Evolutionary conservation across 1,140 invertebrate genomes (phyloP), one percentile per base, ranked within the genome.

Genomic region (Popillia japonica): DNA sequence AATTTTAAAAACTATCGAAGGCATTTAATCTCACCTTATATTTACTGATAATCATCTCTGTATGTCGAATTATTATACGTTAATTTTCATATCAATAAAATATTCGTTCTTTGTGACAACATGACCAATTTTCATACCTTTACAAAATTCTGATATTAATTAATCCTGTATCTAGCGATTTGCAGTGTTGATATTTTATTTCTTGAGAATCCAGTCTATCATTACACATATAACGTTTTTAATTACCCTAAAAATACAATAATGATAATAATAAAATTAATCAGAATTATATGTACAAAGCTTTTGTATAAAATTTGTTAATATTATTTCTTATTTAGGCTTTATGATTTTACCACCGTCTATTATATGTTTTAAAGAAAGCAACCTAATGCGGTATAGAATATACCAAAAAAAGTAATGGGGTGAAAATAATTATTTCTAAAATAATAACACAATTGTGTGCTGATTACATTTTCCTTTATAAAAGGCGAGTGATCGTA

Each of bases 401-500:
- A 64, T 22, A 77, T 77, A 27, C 11, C 59, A 77, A 48, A 14
- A 77, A 40, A 61, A 17, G 61, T 34, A 59, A 76, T 76, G 27
- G n/a, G n/a, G 17, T 6, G 41, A 74, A 74, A 74, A 44, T 14
- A 14, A 20, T 41, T 74, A 41, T 41, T 17, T 41, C 40, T 74
- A 40, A 41, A 74, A 74, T 74, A 44, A 74, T 74, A 72, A 34
- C 6, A 20, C 8, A 3, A 17, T 42, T 76, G 34, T 61, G 48
- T 61, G 23, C 14, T 48, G 40, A 76, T 34, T 34, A 34, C 27
- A 9, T 42, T 76, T 76, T 59, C 64, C 68, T 77, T 61, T 55
- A 40, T 23, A 72, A 72, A 77, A 68, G 61, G 61, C 61, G 61
- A 41, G 76, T 77, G 76, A 77, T 77, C 76, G 34, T 77, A 40